Evolutionary conservation across 2,888 invertebrate genomes (phyloP).

Genomic region (Limnephilus auricula): DNA sequence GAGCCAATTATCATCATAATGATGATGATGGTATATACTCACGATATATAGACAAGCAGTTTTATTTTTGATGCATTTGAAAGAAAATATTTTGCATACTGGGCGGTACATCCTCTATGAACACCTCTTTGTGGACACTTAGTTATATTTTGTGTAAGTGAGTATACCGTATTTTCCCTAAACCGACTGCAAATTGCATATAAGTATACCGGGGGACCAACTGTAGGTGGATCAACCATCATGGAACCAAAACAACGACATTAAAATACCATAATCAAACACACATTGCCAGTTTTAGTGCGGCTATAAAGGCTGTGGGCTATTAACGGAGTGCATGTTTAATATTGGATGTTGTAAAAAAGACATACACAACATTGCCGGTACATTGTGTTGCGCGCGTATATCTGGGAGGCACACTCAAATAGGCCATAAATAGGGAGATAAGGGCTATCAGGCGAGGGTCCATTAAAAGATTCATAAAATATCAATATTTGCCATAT

Average conservation of each 20-base stretch:
- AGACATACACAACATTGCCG: not conserved
- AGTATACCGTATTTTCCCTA: no score
- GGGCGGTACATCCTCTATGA: no score
- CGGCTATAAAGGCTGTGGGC: not conserved
- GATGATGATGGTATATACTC: no score
- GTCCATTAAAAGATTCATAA: slow-evolving; percentile 55
- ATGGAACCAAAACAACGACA: not conserved
- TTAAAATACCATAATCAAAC: not conserved
- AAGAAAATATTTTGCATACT: no score
- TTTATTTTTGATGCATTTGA: no score
- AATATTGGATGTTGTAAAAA: not conserved
- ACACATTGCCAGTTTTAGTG: not conserved
- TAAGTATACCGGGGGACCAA: no score
- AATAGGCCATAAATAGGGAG: not conserved
- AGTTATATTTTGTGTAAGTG: no score
- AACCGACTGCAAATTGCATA: no score
- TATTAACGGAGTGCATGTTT: slow-evolving; percentile 1
- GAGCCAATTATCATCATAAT: no score
- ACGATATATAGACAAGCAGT: no score
- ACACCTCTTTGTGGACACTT: no score
- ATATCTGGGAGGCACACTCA: not conserved
- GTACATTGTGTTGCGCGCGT: not conserved
- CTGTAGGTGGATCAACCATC: no score
- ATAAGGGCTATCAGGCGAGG: slow-evolving; percentile 33
- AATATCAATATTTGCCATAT: slow-evolving; percentile 55